Percentiles rank a stretch among this genome's conserved stretches.
These are phyloP conservation scores for Numida meleagris DNA, from an alignment of 2,113 vertebrate genomes.

Conservation along the genomic window DNA sequence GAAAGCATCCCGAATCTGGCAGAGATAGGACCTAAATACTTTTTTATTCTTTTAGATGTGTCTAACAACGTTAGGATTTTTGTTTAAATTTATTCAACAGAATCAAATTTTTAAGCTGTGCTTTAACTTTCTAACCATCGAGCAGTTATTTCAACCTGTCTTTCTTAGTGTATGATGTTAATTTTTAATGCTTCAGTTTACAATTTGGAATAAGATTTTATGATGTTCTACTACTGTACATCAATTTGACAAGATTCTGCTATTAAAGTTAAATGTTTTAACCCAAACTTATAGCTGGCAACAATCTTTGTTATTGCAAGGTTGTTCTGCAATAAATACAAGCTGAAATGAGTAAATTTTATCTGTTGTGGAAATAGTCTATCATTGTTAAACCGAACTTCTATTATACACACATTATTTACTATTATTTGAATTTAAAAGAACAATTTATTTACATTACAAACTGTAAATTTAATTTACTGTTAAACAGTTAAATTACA, in stretches of 20 bases:
- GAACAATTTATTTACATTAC: slow-evolving; percentile 46
- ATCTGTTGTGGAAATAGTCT: slow-evolving; percentile 5
- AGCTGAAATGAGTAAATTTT: slow-evolving; percentile 38
- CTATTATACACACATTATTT: slow-evolving; percentile 4
- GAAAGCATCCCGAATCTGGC: slow-evolving; percentile 5
- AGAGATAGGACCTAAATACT: not conserved
- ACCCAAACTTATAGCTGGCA: slow-evolving; percentile 12
- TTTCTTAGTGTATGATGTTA: not conserved
- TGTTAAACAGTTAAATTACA: slow-evolving; percentile 62
- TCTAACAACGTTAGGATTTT: not conserved
- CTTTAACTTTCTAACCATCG: not conserved
- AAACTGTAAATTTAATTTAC: slow-evolving; percentile 54
- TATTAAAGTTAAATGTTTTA: slow-evolving; percentile 53
- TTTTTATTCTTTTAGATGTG: not conserved
- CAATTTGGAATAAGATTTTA: slow-evolving; percentile 49
- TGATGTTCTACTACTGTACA: not conserved
- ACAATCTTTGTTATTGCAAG: not conserved
- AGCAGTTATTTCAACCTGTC: not conserved
- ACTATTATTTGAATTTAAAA: slow-evolving; percentile 44
- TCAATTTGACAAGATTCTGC: slow-evolving; percentile 15
- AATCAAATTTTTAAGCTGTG: not conserved
- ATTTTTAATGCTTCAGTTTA: slow-evolving; percentile 50
- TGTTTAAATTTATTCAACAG: not conserved
- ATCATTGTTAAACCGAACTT: slow-evolving; percentile 29
- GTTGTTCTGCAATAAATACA: not conserved